Percentiles rank a stretch among this genome's conserved stretches.
Evolutionary conservation across 37 sponge, comb jelly and placozoan species (phyloP).

Genomic region (Hormiphora californensis): DNA sequence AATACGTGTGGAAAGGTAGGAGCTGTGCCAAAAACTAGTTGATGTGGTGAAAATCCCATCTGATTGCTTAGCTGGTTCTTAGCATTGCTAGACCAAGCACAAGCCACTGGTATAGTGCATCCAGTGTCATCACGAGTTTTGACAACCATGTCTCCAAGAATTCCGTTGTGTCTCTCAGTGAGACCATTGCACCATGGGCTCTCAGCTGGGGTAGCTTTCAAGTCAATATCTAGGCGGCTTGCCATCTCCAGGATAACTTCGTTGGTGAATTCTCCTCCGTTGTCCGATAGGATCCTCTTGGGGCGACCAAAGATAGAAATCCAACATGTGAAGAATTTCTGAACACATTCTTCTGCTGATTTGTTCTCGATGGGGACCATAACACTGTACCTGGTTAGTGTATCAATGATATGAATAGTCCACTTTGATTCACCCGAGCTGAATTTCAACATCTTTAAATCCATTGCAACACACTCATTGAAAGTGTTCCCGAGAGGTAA

Average conservation of each 20-base stretch:
- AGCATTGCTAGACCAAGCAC: conserved; percentile 10
- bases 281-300: not conserved
- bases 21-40: not conserved
- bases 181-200: conserved; percentile 7
- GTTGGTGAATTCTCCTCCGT: conserved; percentile 8
- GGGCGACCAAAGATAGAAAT: not conserved
- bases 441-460: no score
- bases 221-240: no score
- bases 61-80: conserved; percentile 6
- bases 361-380: not conserved
- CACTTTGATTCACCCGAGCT: not conserved
- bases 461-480: conserved; percentile 25
- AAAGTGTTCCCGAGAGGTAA: not conserved
- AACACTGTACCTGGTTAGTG: not conserved
- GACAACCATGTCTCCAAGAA: not conserved
- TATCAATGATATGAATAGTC: not conserved
- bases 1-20: no score
- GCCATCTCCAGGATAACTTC: no score
- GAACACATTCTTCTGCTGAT: not conserved
- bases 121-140: not conserved
- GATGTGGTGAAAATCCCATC: not conserved
- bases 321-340: not conserved
- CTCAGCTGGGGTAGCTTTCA: not conserved
- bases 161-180: not conserved
- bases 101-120: not conserved